Evolutionary conservation across 2,797 vertebrate species (phyloP), one percentile per base, ranked within the genome.

Genomic region (Forpus xanthops): DNA sequence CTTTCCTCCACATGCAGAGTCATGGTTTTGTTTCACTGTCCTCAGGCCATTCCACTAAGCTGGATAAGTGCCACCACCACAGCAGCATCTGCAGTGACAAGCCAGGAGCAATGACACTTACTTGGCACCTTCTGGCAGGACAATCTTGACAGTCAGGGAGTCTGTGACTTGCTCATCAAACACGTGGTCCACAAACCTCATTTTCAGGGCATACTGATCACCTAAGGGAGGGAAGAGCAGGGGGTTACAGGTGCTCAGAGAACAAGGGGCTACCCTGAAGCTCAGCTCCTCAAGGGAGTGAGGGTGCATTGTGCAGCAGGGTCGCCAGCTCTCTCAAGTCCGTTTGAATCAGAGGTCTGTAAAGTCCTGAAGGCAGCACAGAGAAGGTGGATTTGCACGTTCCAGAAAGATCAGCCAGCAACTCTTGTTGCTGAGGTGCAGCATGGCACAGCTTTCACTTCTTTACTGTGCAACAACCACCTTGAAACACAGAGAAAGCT

Each of bases 131-230:
- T 99, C 99, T 30, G 99, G 99, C 52, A 99, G 97, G 94, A 99
- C 98, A 10, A 99, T 99, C 97, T 99, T 99, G 90, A 99, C 98
- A 4, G 98, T 99, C 88, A 99, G 97, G 18, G 98, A 98, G 90
- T 99, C 99, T 6, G 99, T 99, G 70, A 99, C 99, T 96, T 99
- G 99, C 87, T 99, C 99, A 72, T 99, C 99, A 86, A 99, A 99
- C 15, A 99, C 99, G 0, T 99, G 99, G 97, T 99, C 99, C 17
- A 99, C 98, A 78, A 99, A 98, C 82, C 99, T 98, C 98, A 99
- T 99, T 97, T 99, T 99, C 97, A 99, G 96, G 18, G 99, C 99
- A 67, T 99, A 99, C 91, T 99, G 99, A 96, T 99, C 99, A 90
- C 99, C 99, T 99, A 88, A 12, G 60, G 67, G 42, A 95, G 24